A percentile compares a stretch with the other conserved stretches of the same genome.
Evolutionary conservation across 2,797 vertebrate species (phyloP).

Genomic region (Mormyrops boulengeri): DNA sequence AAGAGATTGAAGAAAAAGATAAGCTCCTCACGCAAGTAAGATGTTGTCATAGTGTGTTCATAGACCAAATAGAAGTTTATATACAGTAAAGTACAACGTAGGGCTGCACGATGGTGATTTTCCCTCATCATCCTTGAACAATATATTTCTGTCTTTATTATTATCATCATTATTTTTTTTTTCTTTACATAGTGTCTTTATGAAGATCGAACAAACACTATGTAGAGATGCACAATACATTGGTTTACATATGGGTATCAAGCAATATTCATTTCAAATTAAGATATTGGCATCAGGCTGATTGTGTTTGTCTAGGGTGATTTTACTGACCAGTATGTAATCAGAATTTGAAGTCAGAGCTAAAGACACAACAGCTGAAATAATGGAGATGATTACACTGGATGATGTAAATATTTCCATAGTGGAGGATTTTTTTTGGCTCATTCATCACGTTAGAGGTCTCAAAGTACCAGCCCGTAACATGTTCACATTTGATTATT

Average conservation of each 20-base stretch:
- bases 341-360: background rate
- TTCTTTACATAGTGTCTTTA: background rate
- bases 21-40: slow-evolving; percentile 74
- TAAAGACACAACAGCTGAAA: background rate
- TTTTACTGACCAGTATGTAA: background rate
- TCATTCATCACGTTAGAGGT: background rate
- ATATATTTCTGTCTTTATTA: background rate
- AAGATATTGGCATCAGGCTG: background rate
- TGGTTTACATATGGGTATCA: background rate
- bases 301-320: background rate
- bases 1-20: slow-evolving; percentile 77
- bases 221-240: background rate
- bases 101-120: background rate
- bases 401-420: background rate
- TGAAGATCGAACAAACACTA: background rate
- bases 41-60: background rate
- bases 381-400: background rate
- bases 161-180: background rate
- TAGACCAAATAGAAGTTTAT: background rate
- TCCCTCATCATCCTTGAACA: background rate
- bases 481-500: background rate
- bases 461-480: background rate
- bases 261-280: background rate
- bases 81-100: background rate
- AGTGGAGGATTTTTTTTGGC: background rate